Evolutionary conservation across 2,888 invertebrate species (phyloP).

Genomic region (Mesochorus sp.): DNA sequence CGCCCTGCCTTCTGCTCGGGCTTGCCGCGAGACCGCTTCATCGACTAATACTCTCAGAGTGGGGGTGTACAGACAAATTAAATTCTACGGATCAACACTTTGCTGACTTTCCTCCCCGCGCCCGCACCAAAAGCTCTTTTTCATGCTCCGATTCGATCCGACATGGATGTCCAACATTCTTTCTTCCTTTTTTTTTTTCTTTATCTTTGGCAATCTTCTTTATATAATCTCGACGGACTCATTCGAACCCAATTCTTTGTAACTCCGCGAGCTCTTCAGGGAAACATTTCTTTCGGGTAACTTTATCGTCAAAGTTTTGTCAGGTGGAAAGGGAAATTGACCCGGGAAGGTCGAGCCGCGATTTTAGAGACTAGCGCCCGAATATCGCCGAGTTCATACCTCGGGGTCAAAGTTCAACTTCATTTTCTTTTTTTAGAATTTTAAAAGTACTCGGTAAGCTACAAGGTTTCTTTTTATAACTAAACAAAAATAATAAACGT

Average conservation of each 20-base stretch:
- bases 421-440: too few species aligned
- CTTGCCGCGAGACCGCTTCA: constrained; percentile 14
- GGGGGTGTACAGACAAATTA: constrained; percentile 40
- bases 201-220: not conserved
- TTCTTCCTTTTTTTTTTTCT: not conserved
- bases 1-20: constrained; percentile 24
- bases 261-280: not conserved
- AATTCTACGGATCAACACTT: constrained; percentile 50
- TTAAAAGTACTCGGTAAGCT: too few species aligned
- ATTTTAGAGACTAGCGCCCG: not conserved
- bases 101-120: not conserved
- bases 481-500: too few species aligned
- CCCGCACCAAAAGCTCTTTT: not conserved
- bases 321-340: not conserved
- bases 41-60: constrained; percentile 33
- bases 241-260: not conserved
- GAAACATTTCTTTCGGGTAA: not conserved
- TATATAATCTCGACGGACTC: not conserved
- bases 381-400: not conserved
- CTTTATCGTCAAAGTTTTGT: not conserved
- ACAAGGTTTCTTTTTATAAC: too few species aligned
- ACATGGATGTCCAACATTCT: not conserved
- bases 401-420: too few species aligned
- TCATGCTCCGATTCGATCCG: too few species aligned
- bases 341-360: not conserved